phyloP scores from a whole-genome alignment of 2,113 vertebrate genomes.

The Suncus etruscus region DNA sequence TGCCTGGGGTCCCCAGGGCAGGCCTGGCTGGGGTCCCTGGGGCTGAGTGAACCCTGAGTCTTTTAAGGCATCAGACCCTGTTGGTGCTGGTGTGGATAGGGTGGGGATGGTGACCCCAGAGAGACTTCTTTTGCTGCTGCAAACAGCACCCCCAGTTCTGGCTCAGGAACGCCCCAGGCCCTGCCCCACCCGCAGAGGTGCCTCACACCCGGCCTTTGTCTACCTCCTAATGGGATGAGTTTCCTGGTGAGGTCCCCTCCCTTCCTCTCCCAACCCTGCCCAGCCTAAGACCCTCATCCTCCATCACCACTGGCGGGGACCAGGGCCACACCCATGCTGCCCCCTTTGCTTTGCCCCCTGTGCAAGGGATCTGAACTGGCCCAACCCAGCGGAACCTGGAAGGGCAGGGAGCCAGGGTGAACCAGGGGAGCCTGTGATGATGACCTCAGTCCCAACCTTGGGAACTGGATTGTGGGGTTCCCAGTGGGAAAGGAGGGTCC shows the following conservation, averaged over 20 bases:
- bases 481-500: no score
- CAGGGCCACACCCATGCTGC: neutral
- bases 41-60: no score
- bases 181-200: slow-evolving; percentile 77
- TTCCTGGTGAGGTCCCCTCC: slow-evolving; percentile 77
- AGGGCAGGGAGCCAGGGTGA: slow-evolving; percentile 4
- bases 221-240: slow-evolving; percentile 80
- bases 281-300: neutral
- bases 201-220: slow-evolving; percentile 79
- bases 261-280: slow-evolving; percentile 55
- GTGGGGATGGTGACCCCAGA: no score
- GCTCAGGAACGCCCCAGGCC: slow-evolving; percentile 65
- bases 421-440: slow-evolving; percentile 43
- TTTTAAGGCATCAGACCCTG: no score
- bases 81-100: no score
- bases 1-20: no score
- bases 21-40: no score
- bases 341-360: slow-evolving; percentile 13
- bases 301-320: slow-evolving; percentile 49
- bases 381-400: slow-evolving; percentile 34
- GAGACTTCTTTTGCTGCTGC: no score
- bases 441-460: slow-evolving; percentile 17
- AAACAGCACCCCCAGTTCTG: neutral
- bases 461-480: neutral
- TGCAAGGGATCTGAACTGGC: neutral